Conservation (phyloP, 2,888 invertebrate species). For the Ferrisia virgata region DNA sequence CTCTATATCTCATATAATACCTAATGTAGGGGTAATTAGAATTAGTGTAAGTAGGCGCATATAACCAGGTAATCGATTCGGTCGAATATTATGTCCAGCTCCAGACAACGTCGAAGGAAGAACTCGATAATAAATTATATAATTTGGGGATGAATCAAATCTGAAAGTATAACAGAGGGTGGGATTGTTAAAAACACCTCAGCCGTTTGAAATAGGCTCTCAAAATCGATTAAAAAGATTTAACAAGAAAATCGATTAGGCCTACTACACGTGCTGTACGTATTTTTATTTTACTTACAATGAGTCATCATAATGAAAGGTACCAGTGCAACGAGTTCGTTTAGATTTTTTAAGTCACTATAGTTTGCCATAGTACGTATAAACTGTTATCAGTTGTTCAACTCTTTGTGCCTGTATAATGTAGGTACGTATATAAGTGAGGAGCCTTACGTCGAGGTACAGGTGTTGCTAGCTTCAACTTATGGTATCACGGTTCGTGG, state of each 20-base stretch:
- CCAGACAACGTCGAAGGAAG: background rate
- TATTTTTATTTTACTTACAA: background rate
- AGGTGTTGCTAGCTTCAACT: background rate
- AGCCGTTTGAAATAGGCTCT: background rate
- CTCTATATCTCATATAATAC: too few relatives aligned
- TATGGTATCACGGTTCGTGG: background rate
- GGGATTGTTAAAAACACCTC: background rate
- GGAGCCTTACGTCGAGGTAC: background rate
- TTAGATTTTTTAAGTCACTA: background rate
- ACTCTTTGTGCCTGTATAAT: too few relatives aligned
- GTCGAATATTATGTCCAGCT: too few relatives aligned
- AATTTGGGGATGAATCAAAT: background rate
- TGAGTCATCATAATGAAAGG: background rate
- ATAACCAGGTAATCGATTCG: too few relatives aligned
- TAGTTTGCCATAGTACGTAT: background rate
- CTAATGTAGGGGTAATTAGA: background rate
- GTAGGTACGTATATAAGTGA: background rate
- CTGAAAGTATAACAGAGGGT: background rate
- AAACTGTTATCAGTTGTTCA: conserved; percentile 5
- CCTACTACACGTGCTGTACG: background rate
- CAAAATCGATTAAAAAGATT: background rate
- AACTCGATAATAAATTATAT: too few relatives aligned
- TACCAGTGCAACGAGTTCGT: background rate
- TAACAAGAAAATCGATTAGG: background rate
- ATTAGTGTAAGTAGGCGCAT: background rate